phyloP scores from a whole-genome alignment of 2,113 vertebrate species.

The Caloenas nicobarica region DNA sequence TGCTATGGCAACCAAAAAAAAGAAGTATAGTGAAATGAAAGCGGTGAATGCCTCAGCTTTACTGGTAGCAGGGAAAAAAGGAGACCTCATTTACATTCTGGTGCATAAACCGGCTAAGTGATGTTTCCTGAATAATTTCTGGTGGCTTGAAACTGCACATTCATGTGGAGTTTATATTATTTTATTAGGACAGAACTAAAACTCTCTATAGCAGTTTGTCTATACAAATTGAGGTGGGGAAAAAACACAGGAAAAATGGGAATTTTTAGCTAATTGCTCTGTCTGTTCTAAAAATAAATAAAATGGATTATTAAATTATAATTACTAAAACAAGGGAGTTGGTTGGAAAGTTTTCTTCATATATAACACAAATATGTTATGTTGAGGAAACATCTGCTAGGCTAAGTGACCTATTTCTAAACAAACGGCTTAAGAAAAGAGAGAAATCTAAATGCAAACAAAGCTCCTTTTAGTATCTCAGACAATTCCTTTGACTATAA shows the following conservation, averaged over 20 bases:
- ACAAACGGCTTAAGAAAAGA: conserved; percentile 8
- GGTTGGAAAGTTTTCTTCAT: conserved; percentile 9
- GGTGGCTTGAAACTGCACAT: not conserved
- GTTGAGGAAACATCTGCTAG: conserved; percentile 23
- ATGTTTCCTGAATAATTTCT: conserved; percentile 61
- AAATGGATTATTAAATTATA: not conserved
- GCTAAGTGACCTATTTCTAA: conserved; percentile 17
- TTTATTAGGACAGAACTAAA: not conserved
- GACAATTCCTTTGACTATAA: not conserved
- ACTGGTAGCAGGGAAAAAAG: conserved; percentile 1
- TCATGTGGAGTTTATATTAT: not conserved
- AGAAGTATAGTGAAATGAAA: conserved; percentile 38
- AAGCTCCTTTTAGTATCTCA: not conserved
- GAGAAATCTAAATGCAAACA: not conserved
- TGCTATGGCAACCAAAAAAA: conserved; percentile 47
- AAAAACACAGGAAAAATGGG: not conserved
- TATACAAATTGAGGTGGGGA: not conserved
- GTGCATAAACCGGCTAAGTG: conserved; percentile 47
- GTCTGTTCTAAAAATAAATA: not conserved
- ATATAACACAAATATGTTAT: not conserved
- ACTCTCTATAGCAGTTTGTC: not conserved
- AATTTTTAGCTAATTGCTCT: not conserved
- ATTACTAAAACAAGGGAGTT: not conserved
- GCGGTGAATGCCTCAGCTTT: conserved; percentile 43
- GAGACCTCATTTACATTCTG: conserved; percentile 65